These are phyloP conservation scores for Bombus pascuorum DNA, from an alignment of 1,140 invertebrate species.

Conservation along the genomic window DNA sequence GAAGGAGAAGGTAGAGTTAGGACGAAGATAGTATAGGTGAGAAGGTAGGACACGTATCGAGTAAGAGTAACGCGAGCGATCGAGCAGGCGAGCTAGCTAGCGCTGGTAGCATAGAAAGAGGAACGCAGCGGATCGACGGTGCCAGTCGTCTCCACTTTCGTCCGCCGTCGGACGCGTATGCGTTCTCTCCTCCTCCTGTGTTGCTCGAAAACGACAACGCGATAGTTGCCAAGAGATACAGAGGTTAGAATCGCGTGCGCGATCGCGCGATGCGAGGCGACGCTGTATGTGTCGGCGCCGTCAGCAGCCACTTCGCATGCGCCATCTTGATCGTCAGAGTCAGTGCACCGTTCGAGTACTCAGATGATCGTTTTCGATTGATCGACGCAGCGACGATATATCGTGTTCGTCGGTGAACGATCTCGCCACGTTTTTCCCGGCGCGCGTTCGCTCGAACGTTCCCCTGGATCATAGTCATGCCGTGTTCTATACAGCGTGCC, in stretches of 20 bases:
- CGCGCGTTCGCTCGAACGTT: no score
- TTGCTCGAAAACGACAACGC: not conserved
- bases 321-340: conserved; percentile 42
- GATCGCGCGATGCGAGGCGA: conserved; percentile 9
- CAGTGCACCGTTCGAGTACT: conserved; percentile 9
- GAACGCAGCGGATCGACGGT: conserved; percentile 51
- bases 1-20: conserved; percentile 41
- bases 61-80: conserved; percentile 47
- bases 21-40: conserved; percentile 58
- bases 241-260: conserved; percentile 24
- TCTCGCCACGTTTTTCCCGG: not conserved
- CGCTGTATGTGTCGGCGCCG: conserved; percentile 2
- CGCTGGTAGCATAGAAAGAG: conserved; percentile 57
- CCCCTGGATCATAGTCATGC: not conserved
- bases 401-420: conserved; percentile 34
- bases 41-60: conserved; percentile 59
- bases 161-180: not conserved
- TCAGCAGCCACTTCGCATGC: conserved; percentile 7
- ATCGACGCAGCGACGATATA: conserved; percentile 24
- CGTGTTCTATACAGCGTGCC: not conserved
- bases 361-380: conserved; percentile 25
- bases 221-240: not conserved
- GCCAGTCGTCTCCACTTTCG: conserved; percentile 60
- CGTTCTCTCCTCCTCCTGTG: not conserved
- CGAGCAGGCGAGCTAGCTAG: not conserved